Conservation (phyloP, 30 jellyfish, hydroid and myxozoan genomes). For the Chrysaora quinquecirrha region DNA sequence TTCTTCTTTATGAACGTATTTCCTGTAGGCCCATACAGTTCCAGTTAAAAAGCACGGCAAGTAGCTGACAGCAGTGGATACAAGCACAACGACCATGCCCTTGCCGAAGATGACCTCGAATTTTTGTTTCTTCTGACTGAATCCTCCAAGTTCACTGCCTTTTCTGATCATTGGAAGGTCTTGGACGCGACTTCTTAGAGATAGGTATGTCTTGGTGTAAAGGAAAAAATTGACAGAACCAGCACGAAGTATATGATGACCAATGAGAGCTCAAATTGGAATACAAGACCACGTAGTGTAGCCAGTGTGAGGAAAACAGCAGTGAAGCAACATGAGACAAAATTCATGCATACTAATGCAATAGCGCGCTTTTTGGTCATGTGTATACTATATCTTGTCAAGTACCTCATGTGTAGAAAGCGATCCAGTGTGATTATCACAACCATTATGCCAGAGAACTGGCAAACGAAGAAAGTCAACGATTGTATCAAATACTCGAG, state of each 20-base stretch:
- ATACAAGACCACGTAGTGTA: constrained; percentile 30
- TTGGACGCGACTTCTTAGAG: constrained; percentile 18
- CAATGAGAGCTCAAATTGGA: constrained; percentile 43
- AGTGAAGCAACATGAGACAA: constrained; percentile 42
- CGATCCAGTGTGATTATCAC: constrained; percentile 52
- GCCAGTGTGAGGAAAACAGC: constrained; percentile 26
- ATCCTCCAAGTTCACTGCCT: background rate
- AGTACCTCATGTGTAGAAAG: constrained; percentile 52
- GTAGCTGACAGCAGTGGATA: constrained; percentile 23
- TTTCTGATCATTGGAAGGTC: constrained; percentile 5
- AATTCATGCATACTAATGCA: constrained; percentile 13
- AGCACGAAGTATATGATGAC: constrained; percentile 26
- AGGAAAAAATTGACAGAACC: constrained; percentile 28
- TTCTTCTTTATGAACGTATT: constrained; percentile 40
- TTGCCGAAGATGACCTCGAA: constrained; percentile 47
- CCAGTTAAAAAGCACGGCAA: constrained; percentile 63
- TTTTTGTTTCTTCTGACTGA: constrained; percentile 2
- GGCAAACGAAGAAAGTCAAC: constrained; percentile 36
- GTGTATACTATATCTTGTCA: constrained; percentile 28
- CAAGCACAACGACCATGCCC: constrained; percentile 57
- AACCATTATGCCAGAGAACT: constrained; percentile 54
- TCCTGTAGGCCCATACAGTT: constrained; percentile 50
- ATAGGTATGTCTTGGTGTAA: constrained; percentile 27
- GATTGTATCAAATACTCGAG: constrained; percentile 47
- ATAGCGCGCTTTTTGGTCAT: constrained; percentile 39